Base-by-base conservation (phyloP, 2,797 vertebrate genomes). In the Cossypha dichroa region DNA sequence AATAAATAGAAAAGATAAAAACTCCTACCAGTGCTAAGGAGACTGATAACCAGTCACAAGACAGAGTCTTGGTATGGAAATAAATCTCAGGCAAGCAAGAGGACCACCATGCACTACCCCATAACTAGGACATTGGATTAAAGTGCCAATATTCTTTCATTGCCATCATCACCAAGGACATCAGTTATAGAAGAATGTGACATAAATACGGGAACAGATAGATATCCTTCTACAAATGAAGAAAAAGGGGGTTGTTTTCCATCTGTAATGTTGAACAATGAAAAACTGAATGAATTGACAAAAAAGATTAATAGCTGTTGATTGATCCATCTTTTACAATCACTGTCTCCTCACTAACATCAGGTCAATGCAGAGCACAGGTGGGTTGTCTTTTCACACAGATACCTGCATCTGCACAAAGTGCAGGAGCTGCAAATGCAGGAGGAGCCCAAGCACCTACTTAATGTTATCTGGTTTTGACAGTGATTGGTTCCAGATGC, bases 111-210 rank as follows among this genome's bases (percentile, higher is more conserved):
- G 68, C 60, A 67, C 17, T 46, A 78, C 20, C 9, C 15, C 6
- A 7, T 40, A 52, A 58, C 22, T 64, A 36, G 49, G 59, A 52
- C 43, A 56, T 15, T 63, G 59, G 51, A 72, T 86, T 85, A 69
- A 94, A 87, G 18, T 66, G 69, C 31, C 63, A 89, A 60, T 93
- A 90, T 85, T 81, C 38, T 82, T 94, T 90, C 94, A 95, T 84
- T 92, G 90, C 73, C 97, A 87, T 86, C 45, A 77, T 96, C 82
- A 95, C 95, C 89, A 94, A 91, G 84, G 68, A 89, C 59, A 88
- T 82, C 23, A 74, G 48, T 85, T 91, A 94, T 48, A 85, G 45
- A 90, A 80, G 89, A 80, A 46, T 20, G 17, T 25, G 25, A 72
- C 19, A n/a, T 40, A 56, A 93, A 94, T 81, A 85, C 66, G 34